Conservation (phyloP, 2,797 vertebrate genomes). For the Rhinogobio ventralis region DNA sequence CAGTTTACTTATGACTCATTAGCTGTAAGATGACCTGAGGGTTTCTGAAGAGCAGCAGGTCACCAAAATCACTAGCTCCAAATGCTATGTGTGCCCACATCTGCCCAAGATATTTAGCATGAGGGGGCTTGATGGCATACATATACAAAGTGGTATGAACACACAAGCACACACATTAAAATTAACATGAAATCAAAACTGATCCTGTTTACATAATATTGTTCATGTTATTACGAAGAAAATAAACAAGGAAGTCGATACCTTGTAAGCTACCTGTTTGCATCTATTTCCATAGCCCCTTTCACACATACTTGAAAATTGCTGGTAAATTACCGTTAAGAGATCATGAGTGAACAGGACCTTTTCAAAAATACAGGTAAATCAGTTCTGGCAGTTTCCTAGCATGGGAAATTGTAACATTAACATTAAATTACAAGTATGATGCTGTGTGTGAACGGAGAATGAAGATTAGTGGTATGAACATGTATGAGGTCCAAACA, state of each 20-base stretch:
- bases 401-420: no score
- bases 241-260: neutral
- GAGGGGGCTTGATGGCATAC: neutral
- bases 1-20: constrained; percentile 30
- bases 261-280: no score
- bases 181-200: neutral
- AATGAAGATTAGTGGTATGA: neutral
- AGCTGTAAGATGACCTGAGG: constrained; percentile 19
- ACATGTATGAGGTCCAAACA: no score
- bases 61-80: constrained; percentile 8
- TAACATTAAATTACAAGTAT: no score
- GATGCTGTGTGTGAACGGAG: neutral
- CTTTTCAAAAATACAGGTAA: no score
- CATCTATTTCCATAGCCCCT: neutral
- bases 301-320: neutral
- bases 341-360: no score
- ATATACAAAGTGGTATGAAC: neutral
- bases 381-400: no score
- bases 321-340: neutral
- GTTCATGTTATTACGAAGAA: neutral
- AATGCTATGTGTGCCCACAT: constrained; percentile 39
- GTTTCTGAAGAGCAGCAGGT: constrained; percentile 18
- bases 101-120: constrained; percentile 18
- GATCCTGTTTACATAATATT: neutral
- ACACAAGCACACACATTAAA: neutral